phyloP scores from a whole-genome alignment of 2,797 vertebrate species.

The Enteromius thamalakanensis region DNA sequence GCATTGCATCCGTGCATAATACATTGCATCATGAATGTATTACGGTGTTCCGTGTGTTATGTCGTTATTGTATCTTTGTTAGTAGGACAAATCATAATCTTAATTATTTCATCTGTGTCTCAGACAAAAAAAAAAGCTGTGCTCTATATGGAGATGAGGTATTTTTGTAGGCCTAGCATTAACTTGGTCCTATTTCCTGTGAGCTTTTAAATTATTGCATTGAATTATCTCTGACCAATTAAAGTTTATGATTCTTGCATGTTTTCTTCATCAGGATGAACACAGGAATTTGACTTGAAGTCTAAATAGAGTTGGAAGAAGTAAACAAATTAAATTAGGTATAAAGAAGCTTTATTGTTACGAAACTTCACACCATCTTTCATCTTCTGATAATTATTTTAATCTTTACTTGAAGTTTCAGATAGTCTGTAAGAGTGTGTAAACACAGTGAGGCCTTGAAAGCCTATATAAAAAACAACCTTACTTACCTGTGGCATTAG shows the following conservation, averaged over 20 bases:
- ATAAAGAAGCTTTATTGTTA: neutral
- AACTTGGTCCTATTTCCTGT: neutral
- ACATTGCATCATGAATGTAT: neutral
- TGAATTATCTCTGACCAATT: neutral
- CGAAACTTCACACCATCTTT: neutral
- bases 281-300: neutral
- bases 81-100: neutral
- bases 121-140: neutral
- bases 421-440: neutral
- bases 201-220: neutral
- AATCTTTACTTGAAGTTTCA: neutral
- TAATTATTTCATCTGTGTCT: neutral
- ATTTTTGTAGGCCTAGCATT: neutral
- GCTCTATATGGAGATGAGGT: too few relatives aligned
- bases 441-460: neutral
- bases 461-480: too few relatives aligned
- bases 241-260: too few relatives aligned
- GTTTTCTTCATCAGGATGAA: neutral
- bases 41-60: neutral
- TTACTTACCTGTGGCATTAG: too few relatives aligned
- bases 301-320: neutral
- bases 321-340: neutral
- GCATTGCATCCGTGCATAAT: neutral
- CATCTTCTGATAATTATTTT: neutral
- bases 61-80: neutral